Evolutionary conservation across 2,797 vertebrate species (phyloP), one percentile per base, ranked within the genome.

Genomic region (Enteromius argenteus): DNA sequence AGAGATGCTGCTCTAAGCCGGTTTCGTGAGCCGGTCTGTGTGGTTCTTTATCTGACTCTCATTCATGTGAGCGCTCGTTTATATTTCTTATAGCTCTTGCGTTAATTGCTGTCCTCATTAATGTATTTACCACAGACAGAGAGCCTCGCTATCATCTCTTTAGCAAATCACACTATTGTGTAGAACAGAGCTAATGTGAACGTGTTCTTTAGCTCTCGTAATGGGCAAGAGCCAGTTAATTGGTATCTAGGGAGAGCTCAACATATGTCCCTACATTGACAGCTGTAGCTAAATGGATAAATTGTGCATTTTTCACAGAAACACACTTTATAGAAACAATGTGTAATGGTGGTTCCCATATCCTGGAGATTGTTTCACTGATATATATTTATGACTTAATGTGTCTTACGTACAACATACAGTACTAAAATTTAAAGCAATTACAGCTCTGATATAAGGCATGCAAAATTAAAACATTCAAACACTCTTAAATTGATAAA

Each of bases 1-100:
- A 86, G 90, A 91, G 88, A 90, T 90, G 46, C 86, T n/a, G 27
- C 75, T 83, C 71, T 32, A 90, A 93, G 92, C 91, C 91, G 87
- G 91, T 90, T 90, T 93, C 91, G 90, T 88, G 91, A 92, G 92
- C 91, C 92, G 82, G 85, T 87, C 77, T 76, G 68, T 60, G 44
- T 73, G 76, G 56, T 80, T 86, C 76, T 86, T 84, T 84, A 77
- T 87, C 75, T 78, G 27, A 4, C 23, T 76, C 44, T 73, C 60
- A 78, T 77, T 69, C 71, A 42, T 62, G 78, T 21, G 62, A 79
- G 64, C 42, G 51, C 81, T 69, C 53, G 35, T 79, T 85, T 76
- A 75, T 75, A 80, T 83, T 87, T 62, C 78, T 74, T 84, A 78
- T 79, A 79, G 83, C 35, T 80, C 49, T 69, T 73, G 81, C 11